Percentiles rank a stretch among this genome's conserved stretches.
Evolutionary conservation across 2,888 invertebrate species (phyloP).

Genomic region (Hofmannophila pseudospretella): DNA sequence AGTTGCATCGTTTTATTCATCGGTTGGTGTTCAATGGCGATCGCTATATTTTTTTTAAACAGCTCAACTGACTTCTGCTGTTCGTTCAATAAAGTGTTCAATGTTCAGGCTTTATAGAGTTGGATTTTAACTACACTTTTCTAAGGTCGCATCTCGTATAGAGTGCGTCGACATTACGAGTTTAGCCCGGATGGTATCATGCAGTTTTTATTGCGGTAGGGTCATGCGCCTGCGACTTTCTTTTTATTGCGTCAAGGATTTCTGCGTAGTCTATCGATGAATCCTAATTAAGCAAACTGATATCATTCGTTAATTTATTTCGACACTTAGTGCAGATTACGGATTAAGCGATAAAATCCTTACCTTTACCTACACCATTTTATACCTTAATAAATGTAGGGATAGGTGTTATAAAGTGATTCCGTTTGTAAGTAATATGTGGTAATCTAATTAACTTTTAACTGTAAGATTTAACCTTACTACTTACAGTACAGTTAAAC

Average conservation of each 20-base stretch:
- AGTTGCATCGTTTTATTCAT: constrained; percentile 33
- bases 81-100: background rate
- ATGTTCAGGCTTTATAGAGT: constrained; percentile 16
- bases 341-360: no score
- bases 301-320: background rate
- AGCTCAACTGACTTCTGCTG: constrained; percentile 20
- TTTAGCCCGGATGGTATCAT: constrained; percentile 72
- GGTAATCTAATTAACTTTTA: no score
- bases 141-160: constrained; percentile 43
- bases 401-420: no score
- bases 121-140: constrained; percentile 28
- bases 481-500: no score
- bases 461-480: background rate
- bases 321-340: background rate
- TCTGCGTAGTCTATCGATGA: constrained; percentile 33
- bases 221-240: constrained; percentile 55
- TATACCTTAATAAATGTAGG: no score
- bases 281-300: constrained; percentile 35
- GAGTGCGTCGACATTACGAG: constrained; percentile 70
- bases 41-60: constrained; percentile 36
- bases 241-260: constrained; percentile 49
- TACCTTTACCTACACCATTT: no score
- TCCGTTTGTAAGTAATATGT: no score
- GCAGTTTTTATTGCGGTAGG: constrained; percentile 74
- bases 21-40: constrained; percentile 51